These are phyloP conservation scores for Pseudomyrmex dendroicus DNA, from an alignment of 1,140 invertebrate genomes.

Conservation along the genomic window DNA sequence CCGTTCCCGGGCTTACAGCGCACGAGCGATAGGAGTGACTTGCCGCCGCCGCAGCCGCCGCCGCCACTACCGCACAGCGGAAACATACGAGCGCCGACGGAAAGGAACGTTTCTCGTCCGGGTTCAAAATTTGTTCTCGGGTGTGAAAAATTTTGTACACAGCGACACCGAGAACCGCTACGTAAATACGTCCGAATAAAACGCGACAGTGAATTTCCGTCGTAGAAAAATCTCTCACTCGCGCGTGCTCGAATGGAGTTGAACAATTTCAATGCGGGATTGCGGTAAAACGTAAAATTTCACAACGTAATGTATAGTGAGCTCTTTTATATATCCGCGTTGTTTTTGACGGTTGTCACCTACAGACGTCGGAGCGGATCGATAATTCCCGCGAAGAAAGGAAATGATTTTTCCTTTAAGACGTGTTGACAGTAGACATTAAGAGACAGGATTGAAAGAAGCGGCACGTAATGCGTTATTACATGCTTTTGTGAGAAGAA, in stretches of 20 bases:
- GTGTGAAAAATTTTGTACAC: not conserved
- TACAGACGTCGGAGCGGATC: not conserved
- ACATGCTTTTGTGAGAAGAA: not conserved
- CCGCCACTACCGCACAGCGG: conserved; percentile 26
- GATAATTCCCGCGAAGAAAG: not conserved
- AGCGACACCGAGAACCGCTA: not conserved
- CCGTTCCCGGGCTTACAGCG: conserved; percentile 42
- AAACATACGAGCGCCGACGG: conserved; percentile 42
- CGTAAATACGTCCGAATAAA: not conserved
- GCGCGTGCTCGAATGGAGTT: not conserved
- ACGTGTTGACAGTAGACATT: not conserved
- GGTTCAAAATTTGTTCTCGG: conserved; percentile 54
- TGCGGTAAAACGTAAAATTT: conserved; percentile 16
- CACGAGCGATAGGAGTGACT: conserved; percentile 39
- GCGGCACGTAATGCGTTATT: not conserved
- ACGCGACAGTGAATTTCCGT: conserved; percentile 8
- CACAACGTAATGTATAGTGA: not conserved
- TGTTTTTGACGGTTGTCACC: not conserved
- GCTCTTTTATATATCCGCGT: too few relatives aligned
- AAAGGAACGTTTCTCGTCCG: conserved; percentile 13
- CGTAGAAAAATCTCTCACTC: conserved; percentile 1
- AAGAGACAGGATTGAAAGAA: not conserved
- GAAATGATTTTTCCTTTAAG: not conserved
- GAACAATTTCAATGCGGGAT: not conserved
- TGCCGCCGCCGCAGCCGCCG: conserved; percentile 4